phyloP scores from a whole-genome alignment of 2,888 invertebrate species.

The Drosophila tripunctata region DNA sequence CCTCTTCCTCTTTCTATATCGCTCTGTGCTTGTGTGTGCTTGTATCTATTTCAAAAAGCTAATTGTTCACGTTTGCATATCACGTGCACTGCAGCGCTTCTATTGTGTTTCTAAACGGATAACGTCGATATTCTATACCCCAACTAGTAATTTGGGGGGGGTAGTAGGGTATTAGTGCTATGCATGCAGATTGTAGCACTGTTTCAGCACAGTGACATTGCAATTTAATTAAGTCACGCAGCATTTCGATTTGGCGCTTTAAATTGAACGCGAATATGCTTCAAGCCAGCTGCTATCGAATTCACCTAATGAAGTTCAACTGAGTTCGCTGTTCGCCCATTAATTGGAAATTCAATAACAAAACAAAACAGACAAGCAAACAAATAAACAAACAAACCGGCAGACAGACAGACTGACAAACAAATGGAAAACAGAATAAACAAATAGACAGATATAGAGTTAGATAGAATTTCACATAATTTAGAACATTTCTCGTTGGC shows the following conservation, averaged over 20 bases:
- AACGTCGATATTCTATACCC: conserved; percentile 10
- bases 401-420: background rate
- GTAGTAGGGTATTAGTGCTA: background rate
- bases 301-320: conserved; percentile 40
- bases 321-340: conserved; percentile 16
- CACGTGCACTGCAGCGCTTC: conserved; percentile 53
- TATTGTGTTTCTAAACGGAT: conserved; percentile 47
- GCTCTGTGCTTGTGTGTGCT: conserved; percentile 1
- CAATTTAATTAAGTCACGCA: conserved; percentile 80
- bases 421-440: too few species aligned
- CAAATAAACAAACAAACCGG: background rate
- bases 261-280: conserved; percentile 54
- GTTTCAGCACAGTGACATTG: conserved; percentile 46
- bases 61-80: conserved; percentile 71
- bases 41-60: conserved; percentile 60
- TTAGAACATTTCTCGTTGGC: background rate
- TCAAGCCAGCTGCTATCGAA: conserved; percentile 12
- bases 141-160: background rate
- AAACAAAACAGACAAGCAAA: background rate
- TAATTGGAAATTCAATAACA: conserved; percentile 38
- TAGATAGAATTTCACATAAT: background rate
- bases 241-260: conserved; percentile 68
- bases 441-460: background rate
- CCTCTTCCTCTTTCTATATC: too few species aligned
- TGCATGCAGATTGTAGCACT: background rate